Conservation (phyloP, 2,113 vertebrate species). For the Rhynchomys soricoides region DNA sequence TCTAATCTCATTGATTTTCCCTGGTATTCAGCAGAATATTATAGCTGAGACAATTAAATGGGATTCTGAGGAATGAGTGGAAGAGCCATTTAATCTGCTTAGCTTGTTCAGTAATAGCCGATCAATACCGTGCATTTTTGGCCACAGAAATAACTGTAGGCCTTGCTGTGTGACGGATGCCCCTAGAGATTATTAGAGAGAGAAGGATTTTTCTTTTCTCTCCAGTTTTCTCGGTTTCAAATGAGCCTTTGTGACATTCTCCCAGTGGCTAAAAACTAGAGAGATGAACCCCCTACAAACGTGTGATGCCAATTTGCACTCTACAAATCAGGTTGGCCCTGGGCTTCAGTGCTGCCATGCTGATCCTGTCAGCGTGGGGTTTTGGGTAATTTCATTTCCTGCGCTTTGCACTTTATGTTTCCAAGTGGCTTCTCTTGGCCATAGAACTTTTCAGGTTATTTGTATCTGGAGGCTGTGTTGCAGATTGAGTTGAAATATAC, state of each 20-base stretch:
- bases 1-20: slow-evolving; percentile 47
- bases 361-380: rapidly evolving
- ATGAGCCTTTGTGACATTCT: background rate
- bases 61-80: slow-evolving; percentile 45
- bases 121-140: background rate
- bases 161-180: background rate
- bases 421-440: background rate
- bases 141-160: background rate
- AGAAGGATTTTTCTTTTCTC: background rate
- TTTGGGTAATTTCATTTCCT: background rate
- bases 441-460: background rate
- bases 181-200: background rate
- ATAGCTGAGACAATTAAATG: slow-evolving; percentile 20
- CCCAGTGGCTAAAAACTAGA: rapidly evolving
- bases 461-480: background rate
- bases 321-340: background rate
- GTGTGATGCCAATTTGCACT: background rate
- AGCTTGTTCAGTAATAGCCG: background rate
- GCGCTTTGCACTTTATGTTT: background rate
- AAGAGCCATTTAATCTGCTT: slow-evolving; percentile 30
- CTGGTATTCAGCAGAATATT: background rate
- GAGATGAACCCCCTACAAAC: background rate
- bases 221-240: background rate
- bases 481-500: background rate
- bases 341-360: rapidly evolving